A percentile compares a stretch with the other conserved stretches of the same genome.
Evolutionary conservation across 1,140 invertebrate genomes (phyloP).

Genomic region (Drosophila insularis): DNA sequence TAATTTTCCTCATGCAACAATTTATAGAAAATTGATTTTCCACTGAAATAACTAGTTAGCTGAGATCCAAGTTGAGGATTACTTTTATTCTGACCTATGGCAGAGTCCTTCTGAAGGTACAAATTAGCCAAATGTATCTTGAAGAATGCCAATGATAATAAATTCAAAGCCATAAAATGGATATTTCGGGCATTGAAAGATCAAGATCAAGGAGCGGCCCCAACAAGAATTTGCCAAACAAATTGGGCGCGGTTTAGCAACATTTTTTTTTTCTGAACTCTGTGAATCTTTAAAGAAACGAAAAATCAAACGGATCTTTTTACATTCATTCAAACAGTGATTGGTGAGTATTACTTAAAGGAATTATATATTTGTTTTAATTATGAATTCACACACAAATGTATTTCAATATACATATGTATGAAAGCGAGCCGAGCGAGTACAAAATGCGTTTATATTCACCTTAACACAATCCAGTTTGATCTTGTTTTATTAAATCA

Average conservation of each 20-base stretch:
- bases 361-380: constrained; percentile 7
- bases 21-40: no score
- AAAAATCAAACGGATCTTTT: background rate
- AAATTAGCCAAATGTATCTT: no score
- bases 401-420: background rate
- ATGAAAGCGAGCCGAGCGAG: background rate
- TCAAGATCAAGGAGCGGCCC: background rate
- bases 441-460: background rate
- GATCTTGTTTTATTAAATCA: constrained; percentile 45
- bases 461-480: constrained; percentile 41
- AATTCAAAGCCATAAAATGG: background rate
- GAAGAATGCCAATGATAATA: background rate
- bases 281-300: background rate
- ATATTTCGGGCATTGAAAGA: background rate
- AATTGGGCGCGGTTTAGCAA: background rate
- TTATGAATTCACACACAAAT: background rate
- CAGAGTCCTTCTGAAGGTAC: no score
- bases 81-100: no score
- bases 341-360: background rate
- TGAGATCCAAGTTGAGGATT: no score
- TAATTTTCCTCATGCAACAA: no score
- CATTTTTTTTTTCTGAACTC: background rate
- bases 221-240: background rate
- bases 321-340: background rate
- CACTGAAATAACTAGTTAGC: no score